phyloP scores from a whole-genome alignment of 2,888 invertebrate genomes.

The Sympetrum striolatum region DNA sequence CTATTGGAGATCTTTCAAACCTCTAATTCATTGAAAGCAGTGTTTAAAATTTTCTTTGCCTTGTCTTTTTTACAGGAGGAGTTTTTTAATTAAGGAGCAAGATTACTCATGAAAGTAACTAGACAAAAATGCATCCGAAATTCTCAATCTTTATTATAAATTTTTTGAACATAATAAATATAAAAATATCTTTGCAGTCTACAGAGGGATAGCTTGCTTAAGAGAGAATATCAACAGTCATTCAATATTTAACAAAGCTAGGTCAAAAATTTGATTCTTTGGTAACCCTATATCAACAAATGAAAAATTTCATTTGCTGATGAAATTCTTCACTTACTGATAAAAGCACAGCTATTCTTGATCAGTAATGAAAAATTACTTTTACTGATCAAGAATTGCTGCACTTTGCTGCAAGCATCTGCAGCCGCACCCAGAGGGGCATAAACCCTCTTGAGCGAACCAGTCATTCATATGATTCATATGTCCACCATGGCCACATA shows the following conservation, averaged over 20 bases:
- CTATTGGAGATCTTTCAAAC: too few species aligned
- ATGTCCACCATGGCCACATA: conserved; percentile 95
- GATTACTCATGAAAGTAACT: too few species aligned
- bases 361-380: neutral
- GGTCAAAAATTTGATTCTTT: too few species aligned
- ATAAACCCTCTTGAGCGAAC: conserved; percentile 78
- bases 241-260: too few species aligned
- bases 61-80: too few species aligned
- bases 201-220: neutral
- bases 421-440: conserved; percentile 94
- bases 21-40: too few species aligned
- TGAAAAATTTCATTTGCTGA: neutral
- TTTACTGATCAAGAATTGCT: conserved; percentile 58
- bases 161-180: neutral
- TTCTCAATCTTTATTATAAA: neutral
- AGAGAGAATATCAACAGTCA: neutral
- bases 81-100: too few species aligned
- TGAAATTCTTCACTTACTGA: conserved; percentile 65
- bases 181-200: neutral
- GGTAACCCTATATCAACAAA: neutral
- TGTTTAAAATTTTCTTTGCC: too few species aligned
- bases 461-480: conserved; percentile 82
- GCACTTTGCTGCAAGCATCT: conserved; percentile 78
- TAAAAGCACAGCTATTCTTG: too few species aligned
- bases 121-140: too few species aligned